These are phyloP conservation scores for Portunus trituberculatus DNA, from an alignment of 1,140 invertebrate species.

Conservation along the genomic window DNA sequence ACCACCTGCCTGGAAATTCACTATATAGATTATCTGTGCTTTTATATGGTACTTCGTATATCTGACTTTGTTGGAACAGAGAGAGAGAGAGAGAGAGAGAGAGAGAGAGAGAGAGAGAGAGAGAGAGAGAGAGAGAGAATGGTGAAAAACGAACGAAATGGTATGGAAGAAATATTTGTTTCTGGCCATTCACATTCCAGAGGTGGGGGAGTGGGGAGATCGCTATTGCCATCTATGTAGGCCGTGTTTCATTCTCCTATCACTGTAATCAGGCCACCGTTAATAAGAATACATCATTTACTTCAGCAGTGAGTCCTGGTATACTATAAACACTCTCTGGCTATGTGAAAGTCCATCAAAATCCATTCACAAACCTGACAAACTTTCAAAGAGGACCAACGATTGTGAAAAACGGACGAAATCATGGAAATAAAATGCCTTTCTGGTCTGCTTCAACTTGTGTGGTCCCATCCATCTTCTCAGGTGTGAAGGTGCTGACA, in stretches of 20 bases:
- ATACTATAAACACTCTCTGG: not conserved
- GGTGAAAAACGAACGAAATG: not conserved
- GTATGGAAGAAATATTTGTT: not conserved
- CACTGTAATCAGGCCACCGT: not conserved
- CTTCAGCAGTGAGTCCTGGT: too few relatives aligned
- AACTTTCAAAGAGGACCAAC: not conserved
- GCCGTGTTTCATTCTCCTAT: not conserved
- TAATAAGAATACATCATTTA: not conserved
- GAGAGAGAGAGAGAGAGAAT: conserved; percentile 20
- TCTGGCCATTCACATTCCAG: not conserved
- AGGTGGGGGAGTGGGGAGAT: too few relatives aligned
- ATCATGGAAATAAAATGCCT: not conserved
- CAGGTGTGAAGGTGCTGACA: conserved; percentile 61
- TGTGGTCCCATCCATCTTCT: conserved; percentile 36
- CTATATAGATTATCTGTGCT: not conserved
- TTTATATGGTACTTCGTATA: not conserved
- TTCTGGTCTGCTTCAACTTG: not conserved
- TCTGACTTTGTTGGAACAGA: not conserved
- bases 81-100: conserved; percentile 9
- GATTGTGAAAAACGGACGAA: not conserved
- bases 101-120: conserved; percentile 20
- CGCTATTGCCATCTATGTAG: not conserved
- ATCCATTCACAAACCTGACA: not conserved
- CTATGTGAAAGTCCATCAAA: not conserved
- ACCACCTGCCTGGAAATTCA: not conserved